Base-by-base conservation (phyloP, 2,797 vertebrate genomes). In the Acestrorhynchus altus region DNA sequence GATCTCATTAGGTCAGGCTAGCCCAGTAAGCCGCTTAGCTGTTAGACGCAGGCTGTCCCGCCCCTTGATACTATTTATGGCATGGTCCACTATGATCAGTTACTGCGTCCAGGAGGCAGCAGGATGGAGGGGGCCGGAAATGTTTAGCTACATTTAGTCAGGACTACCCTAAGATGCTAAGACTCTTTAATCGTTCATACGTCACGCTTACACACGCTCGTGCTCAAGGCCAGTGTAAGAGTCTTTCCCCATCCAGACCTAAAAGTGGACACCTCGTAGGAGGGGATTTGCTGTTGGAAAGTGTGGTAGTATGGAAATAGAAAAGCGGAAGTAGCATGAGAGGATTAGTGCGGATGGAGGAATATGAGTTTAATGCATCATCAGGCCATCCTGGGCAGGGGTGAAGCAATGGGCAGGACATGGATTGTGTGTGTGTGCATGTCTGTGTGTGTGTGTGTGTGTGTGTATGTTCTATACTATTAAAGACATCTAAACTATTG, bases 1-100 rank as follows among this genome's bases (percentile, higher is more conserved):
- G 61, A 83, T 84, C 82, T 74, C 4, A 52, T 82, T 79, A 82
- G 80, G 61, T 77, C 76, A 81, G 84, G 83, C 78, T 77, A 84
- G 54, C 81, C 78, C 69, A 15, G 73, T 82, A 84, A 86, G 78
- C 81, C 76, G 75, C 77, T 86, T 84, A 84, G 26, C 54, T 22
- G 47, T 72, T 35, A 85, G 67, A 80, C 42, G 66, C 35, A 39
- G 61, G 54, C 49, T 73, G 49, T 28, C 61, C n/a, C 54, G 42
- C 56, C 44, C 65, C 70, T 57, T 26, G 4, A 40, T 10, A 42
- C 66, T 81, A 79, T 82, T 80, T 76, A 61, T 61, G 57, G 46
- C 67, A 31, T 0, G 5, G 72, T 49, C 72, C 56, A 59, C 76
- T 73, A 46, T 24, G 40, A 68, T 76, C 44, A 54, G 72, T 39